These are phyloP conservation scores for Calyptomena viridis DNA, from an alignment of 2,113 vertebrate genomes.

Conservation along the genomic window DNA sequence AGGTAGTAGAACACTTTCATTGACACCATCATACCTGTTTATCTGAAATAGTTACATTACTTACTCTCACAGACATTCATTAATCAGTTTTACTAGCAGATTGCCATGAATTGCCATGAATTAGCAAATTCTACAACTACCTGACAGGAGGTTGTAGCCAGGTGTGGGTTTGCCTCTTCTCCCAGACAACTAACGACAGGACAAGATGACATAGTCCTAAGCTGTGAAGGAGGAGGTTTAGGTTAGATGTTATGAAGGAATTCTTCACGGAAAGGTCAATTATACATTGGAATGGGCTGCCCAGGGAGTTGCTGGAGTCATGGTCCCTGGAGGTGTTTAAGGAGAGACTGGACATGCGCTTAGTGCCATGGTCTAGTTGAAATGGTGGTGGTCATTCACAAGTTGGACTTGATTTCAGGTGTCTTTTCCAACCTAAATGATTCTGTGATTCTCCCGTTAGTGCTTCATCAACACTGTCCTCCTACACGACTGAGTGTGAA, in stretches of 20 bases:
- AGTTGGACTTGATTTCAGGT: neutral
- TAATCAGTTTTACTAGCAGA: neutral
- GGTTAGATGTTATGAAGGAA: neutral
- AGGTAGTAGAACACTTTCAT: neutral
- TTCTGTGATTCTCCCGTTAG: neutral
- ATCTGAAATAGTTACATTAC: neutral
- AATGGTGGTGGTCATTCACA: neutral
- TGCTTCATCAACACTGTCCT: neutral
- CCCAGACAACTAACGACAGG: neutral
- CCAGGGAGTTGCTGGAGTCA: neutral
- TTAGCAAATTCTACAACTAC: neutral
- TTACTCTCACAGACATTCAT: fast-evolving
- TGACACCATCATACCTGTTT: neutral
- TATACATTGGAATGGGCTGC: neutral
- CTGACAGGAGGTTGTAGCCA: neutral
- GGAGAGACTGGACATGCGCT: neutral
- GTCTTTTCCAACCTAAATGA: neutral
- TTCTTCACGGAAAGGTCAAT: neutral
- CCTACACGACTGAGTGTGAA: neutral
- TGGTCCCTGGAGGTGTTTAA: neutral
- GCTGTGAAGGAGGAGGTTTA: neutral
- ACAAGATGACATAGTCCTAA: neutral
- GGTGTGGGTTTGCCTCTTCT: fast-evolving
- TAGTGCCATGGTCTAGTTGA: neutral
- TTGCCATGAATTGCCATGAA: neutral